Evolutionary conservation across 2,888 invertebrate genomes (phyloP).

Genomic region (Hemicrepidius hirtus): DNA sequence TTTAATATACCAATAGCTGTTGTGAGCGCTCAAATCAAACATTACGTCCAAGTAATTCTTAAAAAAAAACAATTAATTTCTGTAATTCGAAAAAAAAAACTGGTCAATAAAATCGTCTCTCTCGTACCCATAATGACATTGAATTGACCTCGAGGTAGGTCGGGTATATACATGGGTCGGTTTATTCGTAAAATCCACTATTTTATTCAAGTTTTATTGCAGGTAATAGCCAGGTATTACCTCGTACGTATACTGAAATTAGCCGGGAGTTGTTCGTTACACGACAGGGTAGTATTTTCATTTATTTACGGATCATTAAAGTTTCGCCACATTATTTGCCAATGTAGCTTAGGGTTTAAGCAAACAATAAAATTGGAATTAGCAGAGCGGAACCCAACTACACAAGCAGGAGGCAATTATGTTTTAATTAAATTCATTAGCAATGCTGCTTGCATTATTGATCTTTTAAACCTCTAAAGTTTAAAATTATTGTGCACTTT

Average conservation of each 20-base stretch:
- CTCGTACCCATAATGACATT: no score
- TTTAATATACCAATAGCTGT: no score
- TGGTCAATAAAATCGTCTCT: no score
- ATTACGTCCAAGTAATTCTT: no score
- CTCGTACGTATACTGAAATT: conserved; percentile 31
- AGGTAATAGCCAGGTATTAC: conserved; percentile 31
- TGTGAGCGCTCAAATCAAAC: no score
- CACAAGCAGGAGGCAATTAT: conserved; percentile 7
- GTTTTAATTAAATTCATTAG: conserved; percentile 7
- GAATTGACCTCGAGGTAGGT: no score
- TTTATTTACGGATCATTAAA: conserved; percentile 38
- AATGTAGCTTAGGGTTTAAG: conserved; percentile 7
- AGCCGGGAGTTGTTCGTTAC: conserved; percentile 28
- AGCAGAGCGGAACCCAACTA: neutral
- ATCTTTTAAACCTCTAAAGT: neutral
- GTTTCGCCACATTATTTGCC: conserved; percentile 33
- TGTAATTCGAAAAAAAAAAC: no score
- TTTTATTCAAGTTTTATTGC: conserved; percentile 28
- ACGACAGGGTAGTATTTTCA: conserved; percentile 31
- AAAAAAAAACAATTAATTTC: no score
- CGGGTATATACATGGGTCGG: conserved; percentile 6
- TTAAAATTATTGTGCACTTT: neutral
- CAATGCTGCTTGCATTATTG: neutral
- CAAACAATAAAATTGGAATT: conserved; percentile 16
- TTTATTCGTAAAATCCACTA: conserved; percentile 10